phyloP scores from a whole-genome alignment of 2,888 invertebrate genomes.

The Drosophila melanosoma region DNA sequence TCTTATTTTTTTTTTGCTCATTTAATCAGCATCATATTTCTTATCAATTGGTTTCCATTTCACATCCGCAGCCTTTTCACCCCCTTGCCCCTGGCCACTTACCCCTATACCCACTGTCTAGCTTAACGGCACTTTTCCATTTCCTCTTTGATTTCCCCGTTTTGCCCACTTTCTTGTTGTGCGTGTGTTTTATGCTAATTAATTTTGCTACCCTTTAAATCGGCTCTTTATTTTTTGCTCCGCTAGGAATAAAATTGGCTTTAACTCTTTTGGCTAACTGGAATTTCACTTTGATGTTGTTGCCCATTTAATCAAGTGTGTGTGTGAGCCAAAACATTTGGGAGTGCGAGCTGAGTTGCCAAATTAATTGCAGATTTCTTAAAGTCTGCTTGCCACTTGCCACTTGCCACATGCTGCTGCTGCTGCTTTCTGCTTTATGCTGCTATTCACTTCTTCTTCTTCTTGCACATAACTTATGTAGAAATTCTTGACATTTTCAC shows the following conservation, averaged over 20 bases:
- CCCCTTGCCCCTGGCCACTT: slow-evolving; percentile 28
- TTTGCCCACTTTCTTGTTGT: slow-evolving; percentile 11
- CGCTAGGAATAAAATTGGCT: neutral
- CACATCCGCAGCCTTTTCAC: slow-evolving; percentile 27
- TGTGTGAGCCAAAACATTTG: neutral
- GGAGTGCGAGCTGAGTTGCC: slow-evolving; percentile 2
- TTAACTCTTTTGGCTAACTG: slow-evolving; percentile 20
- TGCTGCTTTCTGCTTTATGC: neutral
- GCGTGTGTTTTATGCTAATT: slow-evolving; percentile 71
- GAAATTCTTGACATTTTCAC: slow-evolving; percentile 54
- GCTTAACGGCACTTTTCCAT: slow-evolving; percentile 28
- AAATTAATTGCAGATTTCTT: slow-evolving; percentile 43
- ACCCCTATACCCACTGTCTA: neutral
- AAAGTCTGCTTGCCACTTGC: slow-evolving; percentile 2
- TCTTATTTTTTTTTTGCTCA: slow-evolving; percentile 1
- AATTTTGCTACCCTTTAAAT: slow-evolving; percentile 51
- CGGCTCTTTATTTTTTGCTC: neutral
- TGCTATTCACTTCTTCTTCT: neutral
- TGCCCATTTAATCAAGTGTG: neutral
- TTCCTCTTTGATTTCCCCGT: slow-evolving; percentile 29
- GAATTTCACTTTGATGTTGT: slow-evolving; percentile 47
- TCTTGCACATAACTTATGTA: slow-evolving; percentile 46
- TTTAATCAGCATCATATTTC: slow-evolving; percentile 42
- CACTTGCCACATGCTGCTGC: neutral
- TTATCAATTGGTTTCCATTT: slow-evolving; percentile 52